Base-by-base conservation (phyloP, 30 jellyfish, hydroid and myxozoan genomes). In the Calvadosia cruxmelitensis region DNA sequence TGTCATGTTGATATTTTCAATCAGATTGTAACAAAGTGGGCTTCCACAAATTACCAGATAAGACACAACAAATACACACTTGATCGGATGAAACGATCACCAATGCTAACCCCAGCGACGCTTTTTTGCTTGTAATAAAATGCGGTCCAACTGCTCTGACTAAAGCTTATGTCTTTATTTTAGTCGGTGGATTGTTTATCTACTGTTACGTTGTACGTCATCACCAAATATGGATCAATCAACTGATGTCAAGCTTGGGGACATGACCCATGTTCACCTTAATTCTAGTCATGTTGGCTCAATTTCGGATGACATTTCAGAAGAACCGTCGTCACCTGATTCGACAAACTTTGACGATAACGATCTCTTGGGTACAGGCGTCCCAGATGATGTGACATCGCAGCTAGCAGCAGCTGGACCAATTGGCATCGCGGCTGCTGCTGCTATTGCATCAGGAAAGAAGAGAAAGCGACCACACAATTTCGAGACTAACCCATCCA, bases 371-470 rank as follows among this genome's bases (percentile, higher is more conserved):
- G 74, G 81, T 64, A 78, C 85, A 69, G 94, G 92, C 29, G 87
- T 87, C 12, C 78, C 93, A 25, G 96, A 87, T 75, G 96, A 87
- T 52, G 96, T 87, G 75, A 87, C 96, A 1, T 65, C 96, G 0
- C 96, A 87, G 36, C 84, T 87, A 26, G 96, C 93, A 10, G 88
- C 89, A 30, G 96, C 96, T 63, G 96, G 96, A 5, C 96, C 96
- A 15, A 87, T 87, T 16, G 96, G 84, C 61, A 85, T 91, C 33
- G 99, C 99, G 29, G 99, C 99, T 53, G 99, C 99, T 27, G 95
- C 99, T 33, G 99, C 99, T 62, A 91, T 91, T 27, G 92, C 81
- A 13, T 79, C 95, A 1, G 95, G 95, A 26, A 82, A 83, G 78
- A 78, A 69, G 29, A 77, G 95, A 31, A 91, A 82, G 73, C 84